These are phyloP conservation scores for Helogale parvula DNA, from an alignment of 2,113 vertebrate species.

Conservation along the genomic window DNA sequence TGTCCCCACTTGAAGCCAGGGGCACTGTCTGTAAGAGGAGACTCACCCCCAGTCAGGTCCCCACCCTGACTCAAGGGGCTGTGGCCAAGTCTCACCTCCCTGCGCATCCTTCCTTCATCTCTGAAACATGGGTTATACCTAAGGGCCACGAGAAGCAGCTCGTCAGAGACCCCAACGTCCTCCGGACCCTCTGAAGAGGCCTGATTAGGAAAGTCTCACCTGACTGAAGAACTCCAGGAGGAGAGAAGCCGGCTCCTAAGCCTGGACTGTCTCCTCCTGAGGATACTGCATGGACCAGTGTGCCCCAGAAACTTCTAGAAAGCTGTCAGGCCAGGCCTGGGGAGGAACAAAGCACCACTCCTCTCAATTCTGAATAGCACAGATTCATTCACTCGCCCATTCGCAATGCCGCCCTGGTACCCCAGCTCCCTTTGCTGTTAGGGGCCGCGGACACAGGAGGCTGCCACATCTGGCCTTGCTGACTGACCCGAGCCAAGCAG, in stretches of 20 bases:
- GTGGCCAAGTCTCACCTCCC: not conserved
- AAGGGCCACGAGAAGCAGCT: not conserved
- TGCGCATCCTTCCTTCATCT: not conserved
- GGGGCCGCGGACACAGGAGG: not conserved
- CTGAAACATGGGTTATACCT: not conserved
- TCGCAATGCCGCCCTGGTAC: not conserved
- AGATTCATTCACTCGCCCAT: not conserved
- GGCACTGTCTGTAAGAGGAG: not conserved
- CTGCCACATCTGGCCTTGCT: not conserved
- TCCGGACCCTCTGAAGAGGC: not conserved
- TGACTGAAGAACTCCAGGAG: not conserved
- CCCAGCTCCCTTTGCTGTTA: not conserved
- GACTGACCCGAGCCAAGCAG: not conserved
- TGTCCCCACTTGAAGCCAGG: not conserved
- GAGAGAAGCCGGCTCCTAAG: not conserved
- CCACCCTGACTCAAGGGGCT: not conserved
- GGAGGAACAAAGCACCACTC: not conserved
- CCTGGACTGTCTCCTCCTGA: not conserved
- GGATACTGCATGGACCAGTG: not conserved
- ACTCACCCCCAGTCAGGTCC: not conserved
- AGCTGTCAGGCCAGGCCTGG: not conserved
- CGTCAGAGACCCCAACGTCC: not conserved
- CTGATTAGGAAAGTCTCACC: not conserved
- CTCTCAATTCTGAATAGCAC: not conserved
- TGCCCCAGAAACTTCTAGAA: not conserved